Evolutionary conservation across 2,113 vertebrate genomes (phyloP).

Genomic region (Archocentrus centrarchus): DNA sequence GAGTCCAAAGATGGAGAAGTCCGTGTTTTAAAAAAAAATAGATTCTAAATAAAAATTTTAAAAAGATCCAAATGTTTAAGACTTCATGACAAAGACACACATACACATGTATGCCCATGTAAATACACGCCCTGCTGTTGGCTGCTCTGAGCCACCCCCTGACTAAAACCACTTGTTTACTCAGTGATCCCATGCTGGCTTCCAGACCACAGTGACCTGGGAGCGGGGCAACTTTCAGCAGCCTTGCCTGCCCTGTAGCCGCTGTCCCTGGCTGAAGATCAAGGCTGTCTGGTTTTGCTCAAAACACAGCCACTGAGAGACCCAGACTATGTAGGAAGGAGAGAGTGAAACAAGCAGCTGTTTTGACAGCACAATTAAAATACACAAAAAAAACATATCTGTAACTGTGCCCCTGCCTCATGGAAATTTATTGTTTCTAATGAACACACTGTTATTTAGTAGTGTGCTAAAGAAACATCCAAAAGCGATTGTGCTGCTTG

Average conservation of each 20-base stretch:
- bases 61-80: conserved; percentile 25
- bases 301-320: conserved; percentile 26
- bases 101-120: not conserved
- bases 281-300: conserved; percentile 62
- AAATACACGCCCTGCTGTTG: conserved; percentile 35
- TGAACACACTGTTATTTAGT: conserved; percentile 6
- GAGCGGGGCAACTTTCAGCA: conserved; percentile 64
- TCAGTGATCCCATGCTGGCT: conserved; percentile 50
- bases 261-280: conserved; percentile 60
- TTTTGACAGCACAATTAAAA: conserved; percentile 13
- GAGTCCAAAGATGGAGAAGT: conserved; percentile 30
- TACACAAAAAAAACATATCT: not conserved
- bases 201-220: conserved; percentile 69
- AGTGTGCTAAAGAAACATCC: not conserved
- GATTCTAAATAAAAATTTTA: not conserved
- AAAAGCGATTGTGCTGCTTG: not conserved
- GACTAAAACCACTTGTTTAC: conserved; percentile 68
- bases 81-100: conserved; percentile 17
- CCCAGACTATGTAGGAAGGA: conserved; percentile 26
- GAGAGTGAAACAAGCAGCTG: conserved; percentile 5
- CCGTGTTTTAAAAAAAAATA: conserved; percentile 29
- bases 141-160: conserved; percentile 37
- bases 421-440: conserved; percentile 16
- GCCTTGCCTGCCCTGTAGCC: conserved; percentile 43
- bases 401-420: not conserved